phyloP scores from a whole-genome alignment of 2,113 vertebrate genomes.

The Festucalex cinctus region DNA sequence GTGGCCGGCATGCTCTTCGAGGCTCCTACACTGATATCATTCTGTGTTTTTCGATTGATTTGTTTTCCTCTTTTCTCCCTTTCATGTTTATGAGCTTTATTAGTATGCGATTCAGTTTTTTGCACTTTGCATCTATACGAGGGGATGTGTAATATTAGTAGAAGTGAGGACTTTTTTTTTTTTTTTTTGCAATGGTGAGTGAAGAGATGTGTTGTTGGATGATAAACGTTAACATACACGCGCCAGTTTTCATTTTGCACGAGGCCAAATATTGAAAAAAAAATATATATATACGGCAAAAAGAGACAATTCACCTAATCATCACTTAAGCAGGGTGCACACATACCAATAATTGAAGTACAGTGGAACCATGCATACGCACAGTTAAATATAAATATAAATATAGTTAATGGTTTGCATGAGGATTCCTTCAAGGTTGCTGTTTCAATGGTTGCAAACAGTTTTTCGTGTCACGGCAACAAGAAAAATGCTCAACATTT shows the following conservation, averaged over 20 bases:
- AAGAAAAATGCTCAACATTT: too few relatives aligned
- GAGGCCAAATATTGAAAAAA: constrained; percentile 20
- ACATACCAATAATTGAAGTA: not conserved
- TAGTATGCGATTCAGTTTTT: constrained; percentile 86
- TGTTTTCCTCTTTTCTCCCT: constrained; percentile 32
- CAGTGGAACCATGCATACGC: too few relatives aligned
- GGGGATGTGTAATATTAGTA: constrained; percentile 94
- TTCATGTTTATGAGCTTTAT: constrained; percentile 78
- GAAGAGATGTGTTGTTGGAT: constrained; percentile 51
- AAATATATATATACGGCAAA: too few relatives aligned
- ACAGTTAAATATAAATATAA: too few relatives aligned
- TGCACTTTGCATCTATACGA: constrained; percentile 96
- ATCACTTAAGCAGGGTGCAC: not conserved
- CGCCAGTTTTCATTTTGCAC: constrained; percentile 60
- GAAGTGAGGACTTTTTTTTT: constrained; percentile 61
- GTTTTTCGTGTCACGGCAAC: too few relatives aligned
- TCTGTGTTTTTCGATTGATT: constrained; percentile 60
- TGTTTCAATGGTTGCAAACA: too few relatives aligned
- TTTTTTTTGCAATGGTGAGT: constrained; percentile 49
- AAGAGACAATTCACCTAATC: not conserved
- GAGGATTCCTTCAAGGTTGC: too few relatives aligned
- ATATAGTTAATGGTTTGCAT: too few relatives aligned
- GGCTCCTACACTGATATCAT: constrained; percentile 82
- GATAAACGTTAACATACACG: constrained; percentile 58
- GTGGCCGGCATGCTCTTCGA: constrained; percentile 92